Percentiles rank a stretch among this genome's conserved stretches.
These are phyloP conservation scores for Dolichotis patagonum DNA, from an alignment of 2,113 vertebrate genomes.

Conservation along the genomic window DNA sequence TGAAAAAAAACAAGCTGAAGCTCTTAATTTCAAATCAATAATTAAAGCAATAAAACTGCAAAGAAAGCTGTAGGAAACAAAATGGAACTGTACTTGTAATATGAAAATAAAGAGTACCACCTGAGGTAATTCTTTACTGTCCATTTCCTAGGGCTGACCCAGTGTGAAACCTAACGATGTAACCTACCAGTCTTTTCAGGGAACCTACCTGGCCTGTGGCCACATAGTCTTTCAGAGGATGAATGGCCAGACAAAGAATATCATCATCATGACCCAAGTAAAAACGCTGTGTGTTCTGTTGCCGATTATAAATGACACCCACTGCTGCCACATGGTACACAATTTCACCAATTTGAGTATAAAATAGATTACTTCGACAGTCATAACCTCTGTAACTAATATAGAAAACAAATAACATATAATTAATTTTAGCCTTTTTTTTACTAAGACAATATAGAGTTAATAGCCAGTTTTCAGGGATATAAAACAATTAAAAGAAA, in stretches of 20 bases:
- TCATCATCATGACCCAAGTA: constrained; percentile 98
- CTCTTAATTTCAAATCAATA: background rate
- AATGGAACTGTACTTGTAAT: background rate
- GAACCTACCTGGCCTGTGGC: constrained; percentile 96
- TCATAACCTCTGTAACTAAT: constrained; percentile 97
- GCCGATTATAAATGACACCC: constrained; percentile 97
- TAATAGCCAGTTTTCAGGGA: constrained; percentile 37
- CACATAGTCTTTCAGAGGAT: constrained; percentile 97
- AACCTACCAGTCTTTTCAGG: background rate
- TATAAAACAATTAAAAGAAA: constrained; percentile 19
- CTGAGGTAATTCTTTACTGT: constrained; percentile 22
- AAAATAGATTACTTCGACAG: constrained; percentile 98
- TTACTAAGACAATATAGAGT: background rate
- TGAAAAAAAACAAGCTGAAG: background rate
- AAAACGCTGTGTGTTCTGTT: constrained; percentile 97
- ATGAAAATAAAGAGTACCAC: constrained; percentile 42
- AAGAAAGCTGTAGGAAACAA: background rate
- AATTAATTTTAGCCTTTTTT: constrained; percentile 34
- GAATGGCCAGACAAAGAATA: constrained; percentile 97
- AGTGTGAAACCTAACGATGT: background rate
- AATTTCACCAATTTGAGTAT: constrained; percentile 98
- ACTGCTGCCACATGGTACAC: constrained; percentile 98
- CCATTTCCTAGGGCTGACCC: background rate
- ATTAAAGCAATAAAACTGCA: background rate
- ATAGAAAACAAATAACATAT: constrained; percentile 47